Base-by-base conservation (phyloP, 2,888 invertebrate species). In the Mactromeris polynyma region DNA sequence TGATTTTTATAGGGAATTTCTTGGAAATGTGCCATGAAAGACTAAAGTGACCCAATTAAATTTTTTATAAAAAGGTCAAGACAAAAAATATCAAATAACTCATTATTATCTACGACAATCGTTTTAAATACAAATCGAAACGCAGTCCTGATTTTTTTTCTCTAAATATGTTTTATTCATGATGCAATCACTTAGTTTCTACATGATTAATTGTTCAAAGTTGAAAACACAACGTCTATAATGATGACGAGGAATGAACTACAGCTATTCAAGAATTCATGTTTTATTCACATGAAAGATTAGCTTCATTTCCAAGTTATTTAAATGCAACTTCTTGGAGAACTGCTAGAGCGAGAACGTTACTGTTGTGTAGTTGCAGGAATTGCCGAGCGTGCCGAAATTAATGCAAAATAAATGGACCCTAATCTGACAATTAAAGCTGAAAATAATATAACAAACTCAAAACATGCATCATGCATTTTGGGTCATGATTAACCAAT, bases 391-490 rank as follows among this genome's bases (percentile, higher is more conserved):
- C 77, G 54, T 78, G 84, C 46, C 77, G 51, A 78, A 51, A 84
- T 84, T 84, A 84, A 84, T 84, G 84, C 84, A 77, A 78, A 78
- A 84, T 84, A 84, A 84, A 84, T 83, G 46, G 78, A 84, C 51
- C 36, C 19, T 42, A n/a, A 77, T 51, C 78, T 84, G 78, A 78
- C 36, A 78, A 26, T 46, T 51, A 84, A 51, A 84, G 73, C 84
- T 54, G 77, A 78, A 78, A 77, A 78, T n/a, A 84, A 77, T 77
- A 78, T 69, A 78, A 54, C 40, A 84, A 77, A 54, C 73, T 33
- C 46, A 77, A 78, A 51, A 51, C 77, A 33, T 84, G 78, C 84
- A 84, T 78, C 84, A 40, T 78, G 78, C 51, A 54, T 84, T 77
- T 46, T 51, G 21, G 42, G 78, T 54, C 19, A 84, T 84, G 78